These are phyloP conservation scores for Tolmerus cingulatus DNA, from an alignment of 2,888 invertebrate species.

Conservation along the genomic window DNA sequence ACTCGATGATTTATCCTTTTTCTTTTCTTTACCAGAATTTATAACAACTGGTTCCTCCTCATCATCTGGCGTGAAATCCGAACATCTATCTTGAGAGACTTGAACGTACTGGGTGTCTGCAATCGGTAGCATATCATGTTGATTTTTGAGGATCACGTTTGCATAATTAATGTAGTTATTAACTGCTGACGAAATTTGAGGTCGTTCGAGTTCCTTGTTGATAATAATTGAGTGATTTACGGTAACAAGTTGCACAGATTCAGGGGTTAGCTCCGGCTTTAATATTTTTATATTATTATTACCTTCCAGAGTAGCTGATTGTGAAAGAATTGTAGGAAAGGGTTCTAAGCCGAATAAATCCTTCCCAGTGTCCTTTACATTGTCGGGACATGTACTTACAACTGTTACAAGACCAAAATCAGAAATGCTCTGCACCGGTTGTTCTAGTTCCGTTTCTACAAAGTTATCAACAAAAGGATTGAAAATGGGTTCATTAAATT, in stretches of 20 bases:
- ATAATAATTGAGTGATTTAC: slow-evolving; percentile 63
- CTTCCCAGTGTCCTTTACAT: not conserved
- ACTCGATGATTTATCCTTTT: slow-evolving; percentile 60
- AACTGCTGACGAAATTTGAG: slow-evolving; percentile 30
- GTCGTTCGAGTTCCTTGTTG: slow-evolving; percentile 59
- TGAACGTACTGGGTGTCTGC: slow-evolving; percentile 62
- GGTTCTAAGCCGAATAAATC: slow-evolving; percentile 63
- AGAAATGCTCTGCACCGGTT: slow-evolving; percentile 54
- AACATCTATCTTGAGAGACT: slow-evolving; percentile 59
- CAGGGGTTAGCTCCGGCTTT: slow-evolving; percentile 23
- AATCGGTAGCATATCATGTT: slow-evolving; percentile 57
- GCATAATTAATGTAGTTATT: slow-evolving; percentile 51
- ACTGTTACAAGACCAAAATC: slow-evolving; percentile 57
- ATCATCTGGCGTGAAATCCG: slow-evolving; percentile 61
- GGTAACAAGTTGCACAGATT: slow-evolving; percentile 57
- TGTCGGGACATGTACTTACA: slow-evolving; percentile 47
- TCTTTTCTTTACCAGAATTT: slow-evolving; percentile 56
- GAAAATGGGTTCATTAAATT: slow-evolving; percentile 62
- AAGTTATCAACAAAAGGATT: slow-evolving; percentile 57
- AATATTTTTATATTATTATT: slow-evolving; percentile 50
- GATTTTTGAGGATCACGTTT: slow-evolving; percentile 49
- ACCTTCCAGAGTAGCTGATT: slow-evolving; percentile 54
- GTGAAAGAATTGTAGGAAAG: slow-evolving; percentile 61
- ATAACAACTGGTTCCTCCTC: slow-evolving; percentile 62
- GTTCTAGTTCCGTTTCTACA: slow-evolving; percentile 36